Base-by-base conservation (phyloP, 1,140 invertebrate genomes). In the Fopius arisanus region DNA sequence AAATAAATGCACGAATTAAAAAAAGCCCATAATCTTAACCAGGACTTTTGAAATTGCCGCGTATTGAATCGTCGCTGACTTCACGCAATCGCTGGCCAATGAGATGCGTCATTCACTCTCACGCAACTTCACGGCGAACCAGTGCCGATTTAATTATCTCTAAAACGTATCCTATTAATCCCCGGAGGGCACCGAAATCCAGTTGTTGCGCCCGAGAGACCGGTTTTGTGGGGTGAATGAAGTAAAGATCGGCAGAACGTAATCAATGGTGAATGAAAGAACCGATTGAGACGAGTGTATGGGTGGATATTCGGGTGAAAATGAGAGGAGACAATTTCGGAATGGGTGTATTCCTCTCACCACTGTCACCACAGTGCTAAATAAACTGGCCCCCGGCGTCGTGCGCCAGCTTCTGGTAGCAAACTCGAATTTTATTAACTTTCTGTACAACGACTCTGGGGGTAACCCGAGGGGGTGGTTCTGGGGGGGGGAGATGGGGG, bases 151-250 rank as follows among this genome's bases (percentile, higher is more conserved):
- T n/a, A n/a, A n/a, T n/a, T n/a, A n/a, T n/a, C n/a, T n/a, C n/a
- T n/a, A n/a, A n/a, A n/a, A n/a, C n/a, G n/a, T n/a, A n/a, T n/a
- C n/a, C n/a, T n/a, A n/a, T n/a, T n/a, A n/a, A n/a, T n/a, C n/a
- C n/a, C n/a, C n/a, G n/a, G n/a, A n/a, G n/a, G 85, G 81, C 77
- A 81, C 86, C 82, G 71, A 79, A 80, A 83, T 85, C 81, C 75
- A 80, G 76, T 86, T 87, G 83, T 86, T 86, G 81, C 82, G 83
- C 33, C 33, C 33, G 12, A 37, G 33, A 37, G 33, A 37, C 33
- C 33, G n/a, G n/a, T 86, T 86, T 85, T 84, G 84, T 86, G 73
- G 77, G 80, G 84, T 86, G 83, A 84, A 83, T 81, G 81, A 79
- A 78, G 69, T 79, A 83, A 84, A 84, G 77, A 84, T 78, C 79